phyloP scores from a whole-genome alignment of 53 echinoderm and acorn worm species.

The Temnopleurus reevesii region DNA sequence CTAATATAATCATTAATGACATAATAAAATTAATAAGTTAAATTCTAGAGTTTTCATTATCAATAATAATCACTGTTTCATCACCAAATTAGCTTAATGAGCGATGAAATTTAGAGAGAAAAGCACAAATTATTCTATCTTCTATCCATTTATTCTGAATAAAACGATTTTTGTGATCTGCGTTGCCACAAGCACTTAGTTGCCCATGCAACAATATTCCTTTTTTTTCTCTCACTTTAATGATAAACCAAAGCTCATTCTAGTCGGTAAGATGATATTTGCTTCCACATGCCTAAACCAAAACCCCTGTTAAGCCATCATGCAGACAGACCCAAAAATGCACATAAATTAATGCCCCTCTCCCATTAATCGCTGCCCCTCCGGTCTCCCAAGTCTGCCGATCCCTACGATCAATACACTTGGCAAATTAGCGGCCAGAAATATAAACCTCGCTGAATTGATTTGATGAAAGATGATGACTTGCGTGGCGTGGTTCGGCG shows the following conservation, averaged over 20 bases:
- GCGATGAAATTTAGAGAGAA: no score
- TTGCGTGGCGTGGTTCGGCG: not conserved
- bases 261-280: not conserved
- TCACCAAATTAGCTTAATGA: no score
- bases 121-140: no score
- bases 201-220: not conserved
- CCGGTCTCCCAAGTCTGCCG: slow-evolving; percentile 1
- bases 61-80: no score
- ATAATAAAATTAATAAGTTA: no score
- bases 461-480: slow-evolving; percentile 37
- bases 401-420: slow-evolving; percentile 25
- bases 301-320: not conserved
- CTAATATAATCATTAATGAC: no score
- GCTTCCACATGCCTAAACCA: not conserved
- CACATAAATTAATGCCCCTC: slow-evolving; percentile 25
- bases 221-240: not conserved
- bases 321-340: slow-evolving; percentile 1
- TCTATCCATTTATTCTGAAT: no score
- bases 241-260: not conserved
- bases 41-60: no score
- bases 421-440: slow-evolving; percentile 34
- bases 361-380: slow-evolving; percentile 19
- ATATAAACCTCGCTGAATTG: slow-evolving; percentile 28
- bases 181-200: not conserved
- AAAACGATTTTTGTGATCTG: not conserved